Evolutionary conservation across 2,797 vertebrate species (phyloP).

Genomic region (Tokudaia tokunoshimensis): DNA sequence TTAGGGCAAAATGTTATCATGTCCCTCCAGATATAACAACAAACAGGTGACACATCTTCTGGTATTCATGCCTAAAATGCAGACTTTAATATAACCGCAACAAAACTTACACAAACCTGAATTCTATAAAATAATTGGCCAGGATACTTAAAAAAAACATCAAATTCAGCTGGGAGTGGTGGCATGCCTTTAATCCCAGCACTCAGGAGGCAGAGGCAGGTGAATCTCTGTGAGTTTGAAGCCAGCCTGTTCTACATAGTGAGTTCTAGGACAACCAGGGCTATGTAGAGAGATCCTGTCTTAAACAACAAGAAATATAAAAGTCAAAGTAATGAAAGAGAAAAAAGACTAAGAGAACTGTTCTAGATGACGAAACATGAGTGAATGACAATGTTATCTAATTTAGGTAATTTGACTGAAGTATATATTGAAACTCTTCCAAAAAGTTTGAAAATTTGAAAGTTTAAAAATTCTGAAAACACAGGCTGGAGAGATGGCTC

Average conservation of each 20-base stretch:
- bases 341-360: conserved; percentile 31
- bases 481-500: not conserved
- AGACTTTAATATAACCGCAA: conserved; percentile 40
- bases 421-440: conserved; percentile 55
- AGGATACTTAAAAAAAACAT: conserved; percentile 6
- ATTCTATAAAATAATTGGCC: conserved; percentile 30
- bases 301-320: not conserved
- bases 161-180: not conserved
- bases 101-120: conserved; percentile 39
- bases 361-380: not conserved
- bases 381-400: not conserved
- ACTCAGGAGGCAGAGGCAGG: not conserved
- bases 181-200: not conserved
- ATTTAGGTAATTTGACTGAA: conserved; percentile 44
- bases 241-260: not conserved
- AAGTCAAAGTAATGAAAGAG: conserved; percentile 32
- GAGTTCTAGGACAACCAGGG: not conserved
- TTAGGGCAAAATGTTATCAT: conserved; percentile 17
- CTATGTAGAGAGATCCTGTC: not conserved
- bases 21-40: not conserved
- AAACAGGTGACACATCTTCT: conserved; percentile 15
- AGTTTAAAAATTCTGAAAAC: conserved; percentile 19
- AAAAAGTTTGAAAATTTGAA: conserved; percentile 56
- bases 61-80: conserved; percentile 41
- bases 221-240: not conserved